Evolutionary conservation across 2,888 invertebrate genomes (phyloP), one percentile per base, ranked within the genome.

Genomic region (Caenorhabditis sp.): DNA sequence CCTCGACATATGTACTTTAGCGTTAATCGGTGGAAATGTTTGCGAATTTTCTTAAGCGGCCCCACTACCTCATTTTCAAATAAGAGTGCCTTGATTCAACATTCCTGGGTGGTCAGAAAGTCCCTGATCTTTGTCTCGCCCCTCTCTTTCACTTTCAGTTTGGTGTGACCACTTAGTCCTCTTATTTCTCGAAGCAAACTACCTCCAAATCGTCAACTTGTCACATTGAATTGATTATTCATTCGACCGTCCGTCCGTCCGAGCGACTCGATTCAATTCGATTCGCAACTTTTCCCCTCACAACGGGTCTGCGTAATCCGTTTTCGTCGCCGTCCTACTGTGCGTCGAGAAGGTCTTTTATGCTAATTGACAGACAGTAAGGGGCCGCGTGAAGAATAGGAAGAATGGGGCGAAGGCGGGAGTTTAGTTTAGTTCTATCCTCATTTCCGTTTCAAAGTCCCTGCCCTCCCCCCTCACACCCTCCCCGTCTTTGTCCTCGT

Each of bases 351-450:
- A 79, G 78, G 78, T 65, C 78, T 79, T 79, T 79, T 76, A 79
- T 79, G 78, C 78, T 79, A 79, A 79, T 77, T 76, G 76, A 76
- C 76, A 76, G 76, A 76, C 76, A 74, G 76, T 76, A 68, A 76
- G 76, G 76, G 76, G 76, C 76, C 76, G 76, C 76, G 53, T 67
- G 51, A 74, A 65, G 60, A 32, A 51, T 28, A 53, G 24, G 67
- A 67, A 76, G 76, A 61, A 61, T 76, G 28, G 37, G 60, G 50
- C 15, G 55, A 53, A 64, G 51, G 58, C 65, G 67, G 76, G 76
- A 76, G 76, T 76, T 67, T 26, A 76, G 76, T 76, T 67, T 26
- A 44, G 51, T 50, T 67, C 28, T 35, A 58, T 53, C 67, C 47
- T 67, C 61, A 61, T 67, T 76, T 76, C 67, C 67, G 64, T 68